phyloP scores from a whole-genome alignment of 1,140 invertebrate species.

The Hestina assimilis region DNA sequence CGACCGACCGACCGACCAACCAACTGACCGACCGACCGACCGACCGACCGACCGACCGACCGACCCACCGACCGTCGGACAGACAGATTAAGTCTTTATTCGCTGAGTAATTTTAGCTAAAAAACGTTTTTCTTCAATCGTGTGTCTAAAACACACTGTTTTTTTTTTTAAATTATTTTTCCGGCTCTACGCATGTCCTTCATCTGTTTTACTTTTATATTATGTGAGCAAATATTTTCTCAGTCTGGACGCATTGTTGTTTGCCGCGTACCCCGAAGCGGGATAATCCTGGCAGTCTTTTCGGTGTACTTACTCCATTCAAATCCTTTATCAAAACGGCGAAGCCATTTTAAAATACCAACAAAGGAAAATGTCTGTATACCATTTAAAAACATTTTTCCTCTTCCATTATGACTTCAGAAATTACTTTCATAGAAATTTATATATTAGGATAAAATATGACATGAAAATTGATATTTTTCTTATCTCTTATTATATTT shows the following conservation, averaged over 20 bases:
- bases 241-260: slow-evolving; percentile 13
- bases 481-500: neutral
- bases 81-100: no score
- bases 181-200: neutral
- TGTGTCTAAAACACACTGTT: no score
- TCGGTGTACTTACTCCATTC: slow-evolving; percentile 5
- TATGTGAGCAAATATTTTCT: slow-evolving; percentile 6
- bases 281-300: slow-evolving; percentile 9
- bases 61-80: no score
- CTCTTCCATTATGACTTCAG: neutral
- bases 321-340: slow-evolving; percentile 20
- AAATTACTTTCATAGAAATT: neutral
- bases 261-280: neutral
- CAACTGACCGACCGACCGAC: no score
- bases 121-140: no score
- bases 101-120: no score
- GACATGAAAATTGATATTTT: neutral
- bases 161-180: no score
- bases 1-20: no score
- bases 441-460: no score
- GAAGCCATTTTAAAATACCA: slow-evolving; percentile 10
- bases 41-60: no score
- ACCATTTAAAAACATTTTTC: neutral
- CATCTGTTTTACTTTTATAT: neutral
- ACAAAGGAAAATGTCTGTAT: slow-evolving; percentile 1